phyloP scores from a whole-genome alignment of 1,140 invertebrate genomes.

The Trachymyrmex cornetzi region DNA sequence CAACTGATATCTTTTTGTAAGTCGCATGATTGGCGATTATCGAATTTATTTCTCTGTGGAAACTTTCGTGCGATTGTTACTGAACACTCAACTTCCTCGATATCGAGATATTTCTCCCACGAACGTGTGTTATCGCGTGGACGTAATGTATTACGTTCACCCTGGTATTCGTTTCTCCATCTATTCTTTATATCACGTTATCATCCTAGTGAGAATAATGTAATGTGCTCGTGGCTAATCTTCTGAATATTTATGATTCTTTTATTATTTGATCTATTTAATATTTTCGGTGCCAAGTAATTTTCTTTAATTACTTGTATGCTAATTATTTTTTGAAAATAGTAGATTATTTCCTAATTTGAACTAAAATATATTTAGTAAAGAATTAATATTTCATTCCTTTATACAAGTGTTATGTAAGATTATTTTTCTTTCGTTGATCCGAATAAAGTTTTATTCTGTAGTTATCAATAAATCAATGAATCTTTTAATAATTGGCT shows the following conservation, averaged over 20 bases:
- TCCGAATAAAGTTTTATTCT: not conserved
- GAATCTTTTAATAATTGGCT: not conserved
- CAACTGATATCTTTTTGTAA: not conserved
- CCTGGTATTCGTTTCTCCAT: not conserved
- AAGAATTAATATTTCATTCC: conserved; percentile 2
- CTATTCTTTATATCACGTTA: conserved; percentile 29
- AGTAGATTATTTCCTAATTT: not conserved
- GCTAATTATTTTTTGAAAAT: not conserved
- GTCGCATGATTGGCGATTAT: not conserved
- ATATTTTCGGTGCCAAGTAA: not conserved
- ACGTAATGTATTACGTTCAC: conserved; percentile 8
- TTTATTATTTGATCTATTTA: not conserved
- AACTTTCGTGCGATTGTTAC: not conserved
- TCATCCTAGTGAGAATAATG: conserved; percentile 19
- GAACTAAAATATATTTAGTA: not conserved
- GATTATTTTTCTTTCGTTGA: not conserved
- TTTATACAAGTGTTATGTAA: not conserved
- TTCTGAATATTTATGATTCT: not conserved
- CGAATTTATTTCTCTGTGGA: not conserved
- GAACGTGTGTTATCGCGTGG: not conserved
- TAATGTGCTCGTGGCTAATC: not conserved
- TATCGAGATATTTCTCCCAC: conserved; percentile 17
- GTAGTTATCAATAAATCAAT: not conserved
- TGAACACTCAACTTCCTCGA: not conserved
- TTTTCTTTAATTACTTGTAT: not conserved